Evolutionary conservation across 2,113 vertebrate species (phyloP).

Genomic region (Brachionichthys hirsutus): DNA sequence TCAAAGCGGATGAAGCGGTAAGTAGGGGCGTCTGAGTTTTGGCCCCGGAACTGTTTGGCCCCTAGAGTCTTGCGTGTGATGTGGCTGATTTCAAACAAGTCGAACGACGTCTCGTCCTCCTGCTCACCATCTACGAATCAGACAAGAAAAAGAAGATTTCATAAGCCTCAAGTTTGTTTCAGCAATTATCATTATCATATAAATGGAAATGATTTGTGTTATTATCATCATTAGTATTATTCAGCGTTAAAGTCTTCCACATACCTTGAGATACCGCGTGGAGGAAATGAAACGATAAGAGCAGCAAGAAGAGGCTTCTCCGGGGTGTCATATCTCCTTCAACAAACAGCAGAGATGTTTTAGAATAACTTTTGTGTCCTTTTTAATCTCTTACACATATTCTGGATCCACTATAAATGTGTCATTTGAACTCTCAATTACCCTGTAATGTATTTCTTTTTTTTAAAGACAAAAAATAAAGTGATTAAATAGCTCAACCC

Average conservation of each 20-base stretch:
- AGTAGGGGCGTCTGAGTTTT: slow-evolving; percentile 79
- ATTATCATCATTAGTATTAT: no score
- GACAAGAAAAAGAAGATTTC: background rate
- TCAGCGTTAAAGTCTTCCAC: slow-evolving; percentile 6
- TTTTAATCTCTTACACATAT: background rate
- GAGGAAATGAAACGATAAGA: slow-evolving; percentile 75
- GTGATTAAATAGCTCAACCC: background rate
- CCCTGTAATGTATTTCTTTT: no score
- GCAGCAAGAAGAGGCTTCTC: slow-evolving; percentile 78
- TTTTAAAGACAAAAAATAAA: background rate
- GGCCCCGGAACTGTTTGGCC: slow-evolving; percentile 91
- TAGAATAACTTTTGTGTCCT: slow-evolving; percentile 15
- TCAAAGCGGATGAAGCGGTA: slow-evolving; percentile 96
- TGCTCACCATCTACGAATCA: slow-evolving; percentile 80
- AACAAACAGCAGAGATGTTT: slow-evolving; percentile 50
- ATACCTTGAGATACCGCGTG: slow-evolving; percentile 82
- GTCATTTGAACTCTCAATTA: background rate
- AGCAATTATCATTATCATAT: no score
- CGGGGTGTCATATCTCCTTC: slow-evolving; percentile 83
- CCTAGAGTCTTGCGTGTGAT: slow-evolving; percentile 91
- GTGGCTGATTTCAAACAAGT: slow-evolving; percentile 89
- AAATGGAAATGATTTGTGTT: no score
- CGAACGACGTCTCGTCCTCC: slow-evolving; percentile 84
- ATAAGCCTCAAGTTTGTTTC: background rate
- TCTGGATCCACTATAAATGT: background rate